Conservation (phyloP, 30 jellyfish, hydroid and myxozoan genomes). For the Aurelia coerulea region DNA sequence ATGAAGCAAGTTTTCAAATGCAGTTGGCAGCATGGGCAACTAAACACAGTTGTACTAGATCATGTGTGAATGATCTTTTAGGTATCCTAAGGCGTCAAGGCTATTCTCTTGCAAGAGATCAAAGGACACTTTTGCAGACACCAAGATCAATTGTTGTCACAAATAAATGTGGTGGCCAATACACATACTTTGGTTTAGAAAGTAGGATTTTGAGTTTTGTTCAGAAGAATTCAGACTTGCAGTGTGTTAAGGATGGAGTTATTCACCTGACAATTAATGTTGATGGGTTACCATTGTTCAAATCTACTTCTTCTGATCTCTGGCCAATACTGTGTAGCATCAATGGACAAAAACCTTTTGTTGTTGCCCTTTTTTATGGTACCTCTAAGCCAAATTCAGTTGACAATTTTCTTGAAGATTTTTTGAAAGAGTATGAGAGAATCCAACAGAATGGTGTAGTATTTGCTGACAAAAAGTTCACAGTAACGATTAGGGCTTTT, state of each 20-base stretch:
- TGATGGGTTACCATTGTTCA: conserved; percentile 40
- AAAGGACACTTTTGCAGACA: conserved; percentile 16
- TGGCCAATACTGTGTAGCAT: conserved; percentile 36
- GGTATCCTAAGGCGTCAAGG: no score
- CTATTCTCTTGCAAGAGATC: neutral
- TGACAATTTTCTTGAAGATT: no score
- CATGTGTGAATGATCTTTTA: conserved; percentile 7
- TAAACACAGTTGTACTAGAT: neutral
- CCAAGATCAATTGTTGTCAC: neutral
- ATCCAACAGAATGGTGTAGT: no score
- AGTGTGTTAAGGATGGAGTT: neutral
- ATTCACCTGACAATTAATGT: neutral
- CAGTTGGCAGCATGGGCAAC: conserved; percentile 7
- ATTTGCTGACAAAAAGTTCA: no score
- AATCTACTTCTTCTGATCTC: neutral
- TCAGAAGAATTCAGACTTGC: neutral
- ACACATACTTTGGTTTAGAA: conserved; percentile 6
- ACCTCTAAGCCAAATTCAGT: no score
- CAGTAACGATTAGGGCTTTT: no score
- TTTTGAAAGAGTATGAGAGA: no score
- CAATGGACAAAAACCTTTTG: neutral
- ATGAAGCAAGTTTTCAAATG: neutral
- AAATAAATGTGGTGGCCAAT: conserved; percentile 27
- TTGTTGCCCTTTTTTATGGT: neutral
- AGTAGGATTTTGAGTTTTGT: neutral